Evolutionary conservation across 2,113 vertebrate species (phyloP).

Genomic region (Physeter macrocephalus): DNA sequence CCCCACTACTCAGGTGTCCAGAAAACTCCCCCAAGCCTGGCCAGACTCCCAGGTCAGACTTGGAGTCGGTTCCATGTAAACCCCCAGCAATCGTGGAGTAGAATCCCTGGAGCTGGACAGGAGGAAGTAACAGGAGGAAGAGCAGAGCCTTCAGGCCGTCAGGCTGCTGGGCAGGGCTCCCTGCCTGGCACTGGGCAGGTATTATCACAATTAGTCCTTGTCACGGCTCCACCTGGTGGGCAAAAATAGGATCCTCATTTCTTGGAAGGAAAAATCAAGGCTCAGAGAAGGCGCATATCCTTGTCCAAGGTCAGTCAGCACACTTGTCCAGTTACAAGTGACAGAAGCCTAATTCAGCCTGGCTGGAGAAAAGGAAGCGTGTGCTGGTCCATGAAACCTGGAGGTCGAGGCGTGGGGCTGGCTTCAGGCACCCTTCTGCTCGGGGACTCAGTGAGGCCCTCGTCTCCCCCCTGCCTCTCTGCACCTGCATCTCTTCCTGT

Average conservation of each 20-base stretch:
- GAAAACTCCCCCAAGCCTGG: neutral
- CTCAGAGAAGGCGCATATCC: neutral
- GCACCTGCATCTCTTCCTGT: neutral
- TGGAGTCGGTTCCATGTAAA: neutral
- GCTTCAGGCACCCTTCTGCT: neutral
- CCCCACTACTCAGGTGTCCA: neutral
- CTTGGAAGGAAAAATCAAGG: neutral
- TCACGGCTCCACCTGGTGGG: neutral
- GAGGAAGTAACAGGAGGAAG: too few species aligned
- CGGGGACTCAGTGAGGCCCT: neutral
- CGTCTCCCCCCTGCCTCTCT: neutral
- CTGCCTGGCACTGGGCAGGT: neutral
- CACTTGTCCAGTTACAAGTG: neutral
- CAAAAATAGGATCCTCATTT: neutral
- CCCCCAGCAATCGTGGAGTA: neutral
- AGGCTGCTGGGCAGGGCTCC: neutral
- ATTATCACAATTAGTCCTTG: neutral
- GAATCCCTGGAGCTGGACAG: neutral
- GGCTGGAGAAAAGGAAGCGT: neutral
- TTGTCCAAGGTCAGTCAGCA: neutral
- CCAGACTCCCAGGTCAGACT: neutral
- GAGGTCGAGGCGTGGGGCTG: neutral
- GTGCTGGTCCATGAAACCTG: rapidly evolving
- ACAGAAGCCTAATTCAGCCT: neutral
- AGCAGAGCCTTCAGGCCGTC: neutral